Conservation (phyloP, 2,797 vertebrate genomes). For the Borostomias antarcticus region DNA sequence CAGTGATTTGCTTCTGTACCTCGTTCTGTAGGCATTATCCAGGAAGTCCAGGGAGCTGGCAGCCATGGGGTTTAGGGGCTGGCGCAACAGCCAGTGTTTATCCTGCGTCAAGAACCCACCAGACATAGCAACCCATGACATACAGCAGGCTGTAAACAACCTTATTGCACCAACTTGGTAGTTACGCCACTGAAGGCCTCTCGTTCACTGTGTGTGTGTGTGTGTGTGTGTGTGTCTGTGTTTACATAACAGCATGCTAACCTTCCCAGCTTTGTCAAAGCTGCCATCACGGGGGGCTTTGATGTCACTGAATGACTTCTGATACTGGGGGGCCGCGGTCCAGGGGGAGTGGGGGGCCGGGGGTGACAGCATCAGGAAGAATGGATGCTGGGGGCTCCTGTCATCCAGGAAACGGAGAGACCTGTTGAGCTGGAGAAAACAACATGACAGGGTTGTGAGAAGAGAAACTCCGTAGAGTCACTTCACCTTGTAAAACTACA, state of each 20-base stretch:
- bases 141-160: neutral
- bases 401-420: constrained; percentile 75
- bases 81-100: constrained; percentile 84
- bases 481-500: neutral
- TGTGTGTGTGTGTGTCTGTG: neutral
- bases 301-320: constrained; percentile 61
- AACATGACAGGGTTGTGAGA: neutral
- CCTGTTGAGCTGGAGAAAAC: constrained; percentile 65
- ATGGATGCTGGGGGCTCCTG: constrained; percentile 67
- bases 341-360: constrained; percentile 80
- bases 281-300: constrained; percentile 80
- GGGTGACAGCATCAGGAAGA: constrained; percentile 80
- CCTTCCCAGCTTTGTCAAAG: constrained; percentile 78
- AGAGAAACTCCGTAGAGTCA: neutral
- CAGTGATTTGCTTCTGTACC: constrained; percentile 46
- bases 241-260: constrained; percentile 37
- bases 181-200: neutral
- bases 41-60: constrained; percentile 70
- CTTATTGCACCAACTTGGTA: too few relatives aligned
- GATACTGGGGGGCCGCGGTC: constrained; percentile 77
- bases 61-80: constrained; percentile 77
- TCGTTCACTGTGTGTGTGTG: neutral
- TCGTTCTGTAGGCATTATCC: constrained; percentile 73
- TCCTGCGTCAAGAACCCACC: constrained; percentile 59
- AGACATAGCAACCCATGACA: neutral